Percentiles rank a stretch among this genome's conserved stretches.
Evolutionary conservation across 2,113 vertebrate genomes (phyloP).

Genomic region (Donacobius atricapilla): DNA sequence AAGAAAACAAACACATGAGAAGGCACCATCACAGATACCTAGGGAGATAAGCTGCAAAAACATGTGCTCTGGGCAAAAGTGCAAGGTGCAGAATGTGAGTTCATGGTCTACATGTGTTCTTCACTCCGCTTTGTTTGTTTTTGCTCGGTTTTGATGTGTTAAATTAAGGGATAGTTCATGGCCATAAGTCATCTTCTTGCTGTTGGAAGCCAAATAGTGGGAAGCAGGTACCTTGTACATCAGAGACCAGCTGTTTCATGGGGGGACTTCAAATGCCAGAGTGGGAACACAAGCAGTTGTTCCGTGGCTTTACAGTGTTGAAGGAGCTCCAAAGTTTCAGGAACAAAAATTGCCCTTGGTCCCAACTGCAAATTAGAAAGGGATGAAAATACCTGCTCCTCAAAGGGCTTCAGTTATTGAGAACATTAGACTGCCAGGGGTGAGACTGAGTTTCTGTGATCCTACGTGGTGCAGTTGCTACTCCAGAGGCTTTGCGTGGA

Average conservation of each 20-base stretch:
- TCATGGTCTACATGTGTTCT: constrained; percentile 55
- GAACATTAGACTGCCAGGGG: background rate
- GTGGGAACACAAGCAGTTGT: background rate
- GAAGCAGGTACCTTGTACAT: constrained; percentile 61
- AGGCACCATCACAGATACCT: constrained; percentile 55
- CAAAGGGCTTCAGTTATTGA: background rate
- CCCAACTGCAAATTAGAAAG: constrained; percentile 18
- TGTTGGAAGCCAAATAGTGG: constrained; percentile 55
- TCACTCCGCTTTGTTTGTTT: constrained; percentile 65
- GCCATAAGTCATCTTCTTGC: constrained; percentile 47
- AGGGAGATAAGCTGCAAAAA: constrained; percentile 45
- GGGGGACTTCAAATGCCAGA: constrained; percentile 35
- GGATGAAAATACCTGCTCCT: constrained; percentile 1
- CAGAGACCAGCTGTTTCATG: constrained; percentile 65
- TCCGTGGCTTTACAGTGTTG: background rate
- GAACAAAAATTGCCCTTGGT: constrained; percentile 21
- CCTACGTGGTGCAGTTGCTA: background rate
- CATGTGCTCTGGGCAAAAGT: constrained; percentile 54
- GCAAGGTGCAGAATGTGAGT: constrained; percentile 60
- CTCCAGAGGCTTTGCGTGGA: background rate
- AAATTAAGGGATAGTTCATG: constrained; percentile 68
- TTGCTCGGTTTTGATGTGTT: constrained; percentile 39
- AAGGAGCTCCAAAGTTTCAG: constrained; percentile 18
- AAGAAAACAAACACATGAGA: constrained; percentile 52
- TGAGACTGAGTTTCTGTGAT: background rate